These are phyloP conservation scores for Aleiodes alternator DNA, from an alignment of 2,888 invertebrate genomes.

Conservation along the genomic window DNA sequence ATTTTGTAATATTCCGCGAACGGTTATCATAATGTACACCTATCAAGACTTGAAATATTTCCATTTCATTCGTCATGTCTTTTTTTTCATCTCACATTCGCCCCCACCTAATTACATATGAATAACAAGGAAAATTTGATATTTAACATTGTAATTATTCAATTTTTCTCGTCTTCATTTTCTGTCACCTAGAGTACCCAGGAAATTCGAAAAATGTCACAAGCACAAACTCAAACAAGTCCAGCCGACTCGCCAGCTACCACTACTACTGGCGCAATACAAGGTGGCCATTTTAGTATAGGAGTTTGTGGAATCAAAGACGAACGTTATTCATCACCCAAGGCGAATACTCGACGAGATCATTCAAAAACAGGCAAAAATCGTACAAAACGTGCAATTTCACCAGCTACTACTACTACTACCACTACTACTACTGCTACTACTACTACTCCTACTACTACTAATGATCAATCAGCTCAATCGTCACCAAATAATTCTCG, in stretches of 20 bases:
- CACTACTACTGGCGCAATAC: slow-evolving; percentile 66
- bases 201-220: slow-evolving; percentile 73
- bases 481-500: slow-evolving; percentile 68
- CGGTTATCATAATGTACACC: no score
- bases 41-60: no score
- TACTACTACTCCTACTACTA: no score
- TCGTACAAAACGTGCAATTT: slow-evolving; percentile 75
- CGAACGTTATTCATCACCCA: slow-evolving; percentile 77
- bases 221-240: slow-evolving; percentile 78
- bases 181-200: slow-evolving; percentile 67
- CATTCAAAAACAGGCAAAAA: slow-evolving; percentile 73
- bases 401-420: slow-evolving; percentile 66
- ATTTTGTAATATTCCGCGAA: no score
- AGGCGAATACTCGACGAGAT: slow-evolving; percentile 77
- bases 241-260: slow-evolving; percentile 73
- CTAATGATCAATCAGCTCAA: slow-evolving; percentile 71
- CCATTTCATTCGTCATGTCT: no score
- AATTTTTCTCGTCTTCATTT: neutral
- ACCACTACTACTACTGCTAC: no score
- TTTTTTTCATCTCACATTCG: no score
- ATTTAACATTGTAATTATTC: neutral
- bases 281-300: slow-evolving; percentile 79
- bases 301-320: slow-evolving; percentile 78
- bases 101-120: no score
- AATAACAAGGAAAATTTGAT: no score